These are phyloP conservation scores for Pyrrhura leucotis DNA, from an alignment of 2,797 vertebrate species.

Conservation along the genomic window DNA sequence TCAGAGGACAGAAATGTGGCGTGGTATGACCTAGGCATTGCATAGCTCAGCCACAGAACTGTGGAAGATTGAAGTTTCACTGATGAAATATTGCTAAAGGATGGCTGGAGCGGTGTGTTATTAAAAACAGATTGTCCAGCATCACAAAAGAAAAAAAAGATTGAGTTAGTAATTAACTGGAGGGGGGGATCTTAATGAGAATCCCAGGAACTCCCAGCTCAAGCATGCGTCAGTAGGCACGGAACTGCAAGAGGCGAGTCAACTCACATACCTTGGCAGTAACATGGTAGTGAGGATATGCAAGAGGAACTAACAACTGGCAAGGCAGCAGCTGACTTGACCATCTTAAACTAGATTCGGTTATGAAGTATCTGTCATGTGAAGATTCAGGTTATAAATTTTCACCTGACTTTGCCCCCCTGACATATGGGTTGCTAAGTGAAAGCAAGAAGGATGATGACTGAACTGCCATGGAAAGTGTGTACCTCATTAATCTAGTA, in stretches of 20 bases:
- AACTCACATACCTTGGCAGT: constrained; percentile 12
- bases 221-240: background rate
- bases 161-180: background rate
- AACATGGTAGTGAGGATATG: constrained; percentile 4
- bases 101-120: background rate
- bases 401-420: background rate
- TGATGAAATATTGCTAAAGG: background rate
- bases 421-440: background rate
- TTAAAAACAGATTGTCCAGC: constrained; percentile 9
- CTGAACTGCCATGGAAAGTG: background rate
- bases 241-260: background rate
- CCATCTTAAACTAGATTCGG: background rate
- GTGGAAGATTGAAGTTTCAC: background rate
- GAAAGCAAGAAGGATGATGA: background rate
- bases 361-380: background rate
- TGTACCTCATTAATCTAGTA: background rate
- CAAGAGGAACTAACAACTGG: constrained; percentile 40
- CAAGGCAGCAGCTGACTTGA: constrained; percentile 21
- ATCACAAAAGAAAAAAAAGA: background rate
- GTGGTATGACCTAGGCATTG: background rate
- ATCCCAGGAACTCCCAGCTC: constrained; percentile 38
- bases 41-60: background rate
- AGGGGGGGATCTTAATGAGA: background rate
- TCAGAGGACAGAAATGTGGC: background rate
- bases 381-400: background rate